These are phyloP conservation scores for Drosophila prolongata DNA, from an alignment of 2,888 invertebrate species.

Conservation along the genomic window DNA sequence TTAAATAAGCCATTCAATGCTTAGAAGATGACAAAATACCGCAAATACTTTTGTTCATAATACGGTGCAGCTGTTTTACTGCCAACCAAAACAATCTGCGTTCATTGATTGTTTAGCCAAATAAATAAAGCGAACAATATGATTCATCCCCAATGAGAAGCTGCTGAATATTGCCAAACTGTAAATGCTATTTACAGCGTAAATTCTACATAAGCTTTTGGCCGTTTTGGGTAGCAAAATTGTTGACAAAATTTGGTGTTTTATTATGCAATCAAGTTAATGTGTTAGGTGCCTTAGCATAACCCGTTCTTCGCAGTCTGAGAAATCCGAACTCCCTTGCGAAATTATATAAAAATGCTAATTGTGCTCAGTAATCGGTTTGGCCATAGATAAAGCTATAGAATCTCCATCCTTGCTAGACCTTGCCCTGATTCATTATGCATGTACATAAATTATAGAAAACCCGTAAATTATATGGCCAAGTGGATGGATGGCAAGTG, in stretches of 20 bases:
- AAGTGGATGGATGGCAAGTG: constrained; percentile 44
- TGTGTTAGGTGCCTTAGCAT: constrained; percentile 11
- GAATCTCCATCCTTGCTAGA: constrained; percentile 28
- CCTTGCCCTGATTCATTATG: constrained; percentile 44
- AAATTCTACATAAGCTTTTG: constrained; percentile 23
- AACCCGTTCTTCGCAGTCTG: constrained; percentile 17
- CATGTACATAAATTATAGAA: constrained; percentile 68
- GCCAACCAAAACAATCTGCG: constrained; percentile 20
- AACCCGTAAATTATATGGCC: constrained; percentile 63
- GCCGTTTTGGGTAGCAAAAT: constrained; percentile 19
- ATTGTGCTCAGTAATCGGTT: constrained; percentile 49
- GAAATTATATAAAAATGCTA: constrained; percentile 48
- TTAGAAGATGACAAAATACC: constrained; percentile 47
- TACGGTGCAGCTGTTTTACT: constrained; percentile 57
- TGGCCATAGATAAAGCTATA: constrained; percentile 37
- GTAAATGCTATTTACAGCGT: constrained; percentile 5
- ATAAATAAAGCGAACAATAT: constrained; percentile 16
- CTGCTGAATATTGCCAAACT: constrained; percentile 16
- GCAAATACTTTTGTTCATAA: constrained; percentile 45
- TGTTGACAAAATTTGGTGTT: constrained; percentile 26
- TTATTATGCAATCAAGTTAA: constrained; percentile 45
- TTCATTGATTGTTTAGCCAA: constrained; percentile 27
- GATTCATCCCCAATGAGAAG: constrained; percentile 26
- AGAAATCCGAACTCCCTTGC: constrained; percentile 8
- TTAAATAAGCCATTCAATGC: constrained; percentile 54